These are phyloP conservation scores for Cotesia chilonis DNA, from an alignment of 1,140 invertebrate species.

Conservation along the genomic window DNA sequence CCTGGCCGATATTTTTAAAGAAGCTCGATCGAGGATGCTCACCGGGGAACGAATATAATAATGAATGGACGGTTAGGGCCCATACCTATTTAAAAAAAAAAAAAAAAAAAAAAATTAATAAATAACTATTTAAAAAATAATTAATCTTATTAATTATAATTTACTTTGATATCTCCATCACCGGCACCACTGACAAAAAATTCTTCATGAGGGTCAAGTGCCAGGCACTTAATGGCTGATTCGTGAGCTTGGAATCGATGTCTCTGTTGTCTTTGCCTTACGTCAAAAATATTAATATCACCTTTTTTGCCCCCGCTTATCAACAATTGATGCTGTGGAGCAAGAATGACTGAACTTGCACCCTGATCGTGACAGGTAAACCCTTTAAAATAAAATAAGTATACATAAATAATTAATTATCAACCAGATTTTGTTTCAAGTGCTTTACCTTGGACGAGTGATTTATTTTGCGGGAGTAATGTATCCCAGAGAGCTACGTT, in stretches of 20 bases:
- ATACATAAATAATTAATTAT: slow-evolving; percentile 1
- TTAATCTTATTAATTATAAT: slow-evolving; percentile 22
- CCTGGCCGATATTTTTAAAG: slow-evolving; percentile 94
- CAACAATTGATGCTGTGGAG: slow-evolving; percentile 88
- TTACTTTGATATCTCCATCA: slow-evolving; percentile 98
- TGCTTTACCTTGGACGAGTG: slow-evolving; percentile 81
- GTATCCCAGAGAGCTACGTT: slow-evolving; percentile 99
- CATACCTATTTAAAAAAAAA: slow-evolving; percentile 78
- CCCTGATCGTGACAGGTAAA: slow-evolving; percentile 94
- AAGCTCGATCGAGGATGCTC: slow-evolving; percentile 94
- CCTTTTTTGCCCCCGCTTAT: slow-evolving; percentile 97
- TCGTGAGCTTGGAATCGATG: slow-evolving; percentile 94
- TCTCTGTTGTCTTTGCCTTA: slow-evolving; percentile 85
- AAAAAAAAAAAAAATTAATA: not conserved
- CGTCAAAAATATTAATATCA: slow-evolving; percentile 94
- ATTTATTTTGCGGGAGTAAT: slow-evolving; percentile 92
- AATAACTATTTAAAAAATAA: slow-evolving; percentile 26
- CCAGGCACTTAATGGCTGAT: slow-evolving; percentile 91
- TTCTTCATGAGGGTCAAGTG: slow-evolving; percentile 93
- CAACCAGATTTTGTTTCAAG: not conserved
- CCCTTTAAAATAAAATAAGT: slow-evolving; percentile 65
- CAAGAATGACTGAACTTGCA: slow-evolving; percentile 86
- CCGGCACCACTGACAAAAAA: slow-evolving; percentile 96
- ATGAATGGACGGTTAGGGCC: slow-evolving; percentile 85
- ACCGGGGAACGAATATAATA: slow-evolving; percentile 87